Conservation (phyloP, 2,797 vertebrate species). For the Gymnothorax reevesii region DNA sequence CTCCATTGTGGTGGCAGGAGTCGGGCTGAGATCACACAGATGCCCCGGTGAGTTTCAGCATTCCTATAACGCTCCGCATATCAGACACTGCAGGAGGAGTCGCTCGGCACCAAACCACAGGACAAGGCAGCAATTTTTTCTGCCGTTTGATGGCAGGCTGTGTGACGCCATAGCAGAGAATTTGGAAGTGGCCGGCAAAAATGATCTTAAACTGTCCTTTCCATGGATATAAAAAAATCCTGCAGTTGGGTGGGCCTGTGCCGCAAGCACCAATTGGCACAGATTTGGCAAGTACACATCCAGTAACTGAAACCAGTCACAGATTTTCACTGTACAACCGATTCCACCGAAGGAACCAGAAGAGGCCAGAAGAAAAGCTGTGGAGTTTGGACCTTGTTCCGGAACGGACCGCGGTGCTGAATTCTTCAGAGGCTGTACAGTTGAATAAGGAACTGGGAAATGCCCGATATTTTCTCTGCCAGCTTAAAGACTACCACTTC, state of each 20-base stretch:
- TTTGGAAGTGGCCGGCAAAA: too few relatives aligned
- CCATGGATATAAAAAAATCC: too few relatives aligned
- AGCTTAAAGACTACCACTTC: background rate
- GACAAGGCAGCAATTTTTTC: too few relatives aligned
- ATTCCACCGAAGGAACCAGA: constrained; percentile 32
- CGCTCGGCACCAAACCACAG: constrained; percentile 23
- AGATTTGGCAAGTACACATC: too few relatives aligned
- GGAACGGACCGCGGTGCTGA: constrained; percentile 14
- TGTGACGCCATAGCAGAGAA: too few relatives aligned
- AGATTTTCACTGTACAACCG: background rate
- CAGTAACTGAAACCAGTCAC: too few relatives aligned
- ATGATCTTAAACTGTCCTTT: too few relatives aligned
- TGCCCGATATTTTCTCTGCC: background rate
- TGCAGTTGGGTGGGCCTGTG: too few relatives aligned
- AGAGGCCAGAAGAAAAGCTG: constrained; percentile 30
- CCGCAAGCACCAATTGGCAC: too few relatives aligned
- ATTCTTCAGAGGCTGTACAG: constrained; percentile 19
- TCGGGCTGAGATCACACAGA: constrained; percentile 19
- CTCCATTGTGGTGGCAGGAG: constrained; percentile 37
- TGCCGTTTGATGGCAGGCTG: too few relatives aligned
- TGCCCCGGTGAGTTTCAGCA: constrained; percentile 27
- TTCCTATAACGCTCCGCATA: constrained; percentile 26
- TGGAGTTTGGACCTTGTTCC: constrained; percentile 32
- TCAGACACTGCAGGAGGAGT: constrained; percentile 38
- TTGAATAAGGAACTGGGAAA: background rate